Evolutionary conservation across 2,888 invertebrate genomes (phyloP).

Genomic region (Magallana nippona): DNA sequence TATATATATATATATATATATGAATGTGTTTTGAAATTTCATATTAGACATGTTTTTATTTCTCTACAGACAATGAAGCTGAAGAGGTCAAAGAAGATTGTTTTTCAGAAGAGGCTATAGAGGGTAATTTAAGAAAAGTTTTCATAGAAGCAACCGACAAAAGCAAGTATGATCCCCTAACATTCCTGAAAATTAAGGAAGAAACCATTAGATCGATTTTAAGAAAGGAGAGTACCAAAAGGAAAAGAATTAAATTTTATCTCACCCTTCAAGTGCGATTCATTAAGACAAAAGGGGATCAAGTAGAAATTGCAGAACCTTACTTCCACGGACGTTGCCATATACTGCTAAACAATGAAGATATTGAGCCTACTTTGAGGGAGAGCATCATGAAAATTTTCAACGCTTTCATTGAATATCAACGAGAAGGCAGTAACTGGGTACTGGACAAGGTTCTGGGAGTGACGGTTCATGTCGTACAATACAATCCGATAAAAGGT

Average conservation of each 20-base stretch:
- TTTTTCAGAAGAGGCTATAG: background rate
- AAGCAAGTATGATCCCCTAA: background rate
- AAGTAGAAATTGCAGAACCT: background rate
- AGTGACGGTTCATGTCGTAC: too few relatives aligned
- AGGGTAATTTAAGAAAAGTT: background rate
- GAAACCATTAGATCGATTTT: background rate
- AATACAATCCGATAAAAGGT: too few relatives aligned
- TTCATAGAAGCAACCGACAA: background rate
- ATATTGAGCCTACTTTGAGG: too few relatives aligned
- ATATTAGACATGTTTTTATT: background rate
- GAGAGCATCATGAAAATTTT: too few relatives aligned
- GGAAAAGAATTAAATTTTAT: background rate
- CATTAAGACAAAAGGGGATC: background rate
- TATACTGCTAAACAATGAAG: too few relatives aligned
- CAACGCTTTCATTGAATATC: too few relatives aligned
- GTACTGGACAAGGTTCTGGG: too few relatives aligned
- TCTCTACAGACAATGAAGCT: background rate
- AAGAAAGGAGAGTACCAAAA: background rate
- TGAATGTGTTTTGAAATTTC: background rate
- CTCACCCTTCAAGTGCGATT: background rate
- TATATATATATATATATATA: too few relatives aligned
- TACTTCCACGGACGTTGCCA: background rate
- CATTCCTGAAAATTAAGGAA: conserved; percentile 1
- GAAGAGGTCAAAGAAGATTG: background rate
- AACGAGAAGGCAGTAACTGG: too few relatives aligned